These are phyloP conservation scores for Tenualosa ilisha DNA, from an alignment of 2,797 vertebrate genomes.

Conservation along the genomic window DNA sequence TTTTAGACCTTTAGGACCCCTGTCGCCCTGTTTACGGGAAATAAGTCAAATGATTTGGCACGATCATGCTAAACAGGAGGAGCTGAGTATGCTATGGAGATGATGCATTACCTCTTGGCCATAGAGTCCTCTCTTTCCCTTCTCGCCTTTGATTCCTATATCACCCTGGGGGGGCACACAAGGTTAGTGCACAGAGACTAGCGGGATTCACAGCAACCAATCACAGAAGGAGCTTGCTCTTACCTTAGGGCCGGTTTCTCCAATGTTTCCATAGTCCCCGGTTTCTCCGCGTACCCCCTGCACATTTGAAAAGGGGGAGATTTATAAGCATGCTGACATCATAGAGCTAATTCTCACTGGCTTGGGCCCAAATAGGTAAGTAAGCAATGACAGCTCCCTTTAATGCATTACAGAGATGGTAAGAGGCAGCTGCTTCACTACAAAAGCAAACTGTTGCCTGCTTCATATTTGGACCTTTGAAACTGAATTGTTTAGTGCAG, in stretches of 20 bases:
- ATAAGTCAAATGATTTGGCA: constrained; percentile 29
- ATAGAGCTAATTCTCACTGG: neutral
- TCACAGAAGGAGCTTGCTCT: constrained; percentile 29
- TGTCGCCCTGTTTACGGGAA: constrained; percentile 63
- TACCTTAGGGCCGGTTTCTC: constrained; percentile 71
- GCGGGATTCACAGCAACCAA: constrained; percentile 8
- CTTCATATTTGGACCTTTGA: neutral
- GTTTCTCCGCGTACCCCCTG: constrained; percentile 68
- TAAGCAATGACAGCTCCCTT: neutral
- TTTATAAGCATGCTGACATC: neutral
- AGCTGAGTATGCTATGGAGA: constrained; percentile 8
- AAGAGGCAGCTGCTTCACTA: neutral
- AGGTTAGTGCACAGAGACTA: neutral
- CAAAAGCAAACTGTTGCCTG: neutral
- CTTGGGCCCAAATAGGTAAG: neutral
- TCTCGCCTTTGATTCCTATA: constrained; percentile 73
- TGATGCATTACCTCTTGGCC: constrained; percentile 67
- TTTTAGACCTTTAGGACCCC: constrained; percentile 77
- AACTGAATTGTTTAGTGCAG: neutral
- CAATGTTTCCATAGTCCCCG: constrained; percentile 67
- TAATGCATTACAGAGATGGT: neutral
- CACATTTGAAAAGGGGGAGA: neutral
- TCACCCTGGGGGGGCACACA: constrained; percentile 64
- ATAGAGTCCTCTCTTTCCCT: constrained; percentile 70
- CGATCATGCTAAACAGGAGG: constrained; percentile 12